These are phyloP conservation scores for Ethmia dodecea DNA, from an alignment of 2,888 invertebrate species.

Conservation along the genomic window DNA sequence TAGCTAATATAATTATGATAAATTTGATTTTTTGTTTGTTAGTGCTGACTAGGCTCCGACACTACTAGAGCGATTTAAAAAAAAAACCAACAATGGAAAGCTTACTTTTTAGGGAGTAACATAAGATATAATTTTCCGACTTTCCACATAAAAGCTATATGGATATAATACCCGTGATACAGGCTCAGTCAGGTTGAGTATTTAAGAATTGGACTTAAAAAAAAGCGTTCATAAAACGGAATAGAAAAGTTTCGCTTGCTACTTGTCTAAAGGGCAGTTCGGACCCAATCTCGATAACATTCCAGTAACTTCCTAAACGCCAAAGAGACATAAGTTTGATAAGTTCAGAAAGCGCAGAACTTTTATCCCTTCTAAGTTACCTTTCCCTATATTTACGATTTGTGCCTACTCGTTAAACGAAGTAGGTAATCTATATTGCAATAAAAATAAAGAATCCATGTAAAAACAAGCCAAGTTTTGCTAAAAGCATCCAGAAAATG, in stretches of 20 bases:
- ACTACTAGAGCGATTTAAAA: too few relatives aligned
- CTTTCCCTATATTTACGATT: slow-evolving; percentile 19
- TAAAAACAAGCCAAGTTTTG: slow-evolving; percentile 3
- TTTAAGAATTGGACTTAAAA: background rate
- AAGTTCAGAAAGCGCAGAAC: slow-evolving; percentile 9
- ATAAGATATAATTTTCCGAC: background rate
- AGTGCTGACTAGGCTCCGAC: too few relatives aligned
- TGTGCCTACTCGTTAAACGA: slow-evolving; percentile 4
- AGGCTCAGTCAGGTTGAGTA: background rate
- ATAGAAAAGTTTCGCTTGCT: too few relatives aligned
- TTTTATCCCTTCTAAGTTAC: slow-evolving; percentile 23
- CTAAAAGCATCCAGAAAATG: background rate
- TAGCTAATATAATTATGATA: too few relatives aligned
- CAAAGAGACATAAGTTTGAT: slow-evolving; percentile 8
- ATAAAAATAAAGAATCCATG: background rate
- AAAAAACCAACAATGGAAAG: background rate
- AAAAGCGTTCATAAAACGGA: too few relatives aligned
- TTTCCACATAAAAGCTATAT: background rate
- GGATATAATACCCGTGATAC: too few relatives aligned
- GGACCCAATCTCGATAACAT: slow-evolving; percentile 1
- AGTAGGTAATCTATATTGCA: slow-evolving; percentile 5
- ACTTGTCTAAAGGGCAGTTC: background rate
- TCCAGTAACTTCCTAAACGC: slow-evolving; percentile 3
- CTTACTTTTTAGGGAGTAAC: background rate
- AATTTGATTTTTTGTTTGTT: too few relatives aligned